phyloP scores from a whole-genome alignment of 2,888 invertebrate genomes.

The Ornithoptera priamus region DNA sequence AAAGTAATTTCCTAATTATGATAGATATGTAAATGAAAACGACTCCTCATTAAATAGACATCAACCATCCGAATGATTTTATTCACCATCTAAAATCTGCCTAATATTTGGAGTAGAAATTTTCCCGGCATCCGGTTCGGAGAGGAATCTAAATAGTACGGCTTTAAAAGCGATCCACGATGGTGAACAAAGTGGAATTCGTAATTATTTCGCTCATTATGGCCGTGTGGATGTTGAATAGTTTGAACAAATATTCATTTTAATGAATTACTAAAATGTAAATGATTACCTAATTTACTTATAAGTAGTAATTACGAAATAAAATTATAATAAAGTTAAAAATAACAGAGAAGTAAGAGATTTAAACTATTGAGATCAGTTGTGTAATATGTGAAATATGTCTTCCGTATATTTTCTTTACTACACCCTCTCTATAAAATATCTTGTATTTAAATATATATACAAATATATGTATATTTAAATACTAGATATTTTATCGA shows the following conservation, averaged over 20 bases:
- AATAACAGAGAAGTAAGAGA: too few species aligned
- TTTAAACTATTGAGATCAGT: too few species aligned
- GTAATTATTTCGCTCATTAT: conserved; percentile 19
- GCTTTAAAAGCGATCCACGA: conserved; percentile 20
- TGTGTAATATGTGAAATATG: too few species aligned
- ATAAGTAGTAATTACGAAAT: too few species aligned
- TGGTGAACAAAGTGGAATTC: conserved; percentile 17
- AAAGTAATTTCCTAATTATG: not conserved
- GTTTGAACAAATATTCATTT: not conserved
- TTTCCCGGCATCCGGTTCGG: not conserved
- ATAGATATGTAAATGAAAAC: conserved; percentile 4
- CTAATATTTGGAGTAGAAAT: conserved; percentile 15
- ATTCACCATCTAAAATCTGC: conserved; percentile 15
- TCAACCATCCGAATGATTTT: conserved; percentile 13
- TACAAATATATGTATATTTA: too few species aligned
- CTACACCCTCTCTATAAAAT: too few species aligned
- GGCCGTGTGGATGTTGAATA: conserved; percentile 2
- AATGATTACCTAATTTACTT: too few species aligned
- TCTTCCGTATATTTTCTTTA: too few species aligned
- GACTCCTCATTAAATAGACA: conserved; percentile 14
- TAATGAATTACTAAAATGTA: too few species aligned
- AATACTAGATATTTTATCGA: too few species aligned
- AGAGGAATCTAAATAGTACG: conserved; percentile 15
- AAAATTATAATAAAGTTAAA: too few species aligned
- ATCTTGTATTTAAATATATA: too few species aligned